Conservation (phyloP, 2,113 vertebrate species). For the Willisornis vidua region DNA sequence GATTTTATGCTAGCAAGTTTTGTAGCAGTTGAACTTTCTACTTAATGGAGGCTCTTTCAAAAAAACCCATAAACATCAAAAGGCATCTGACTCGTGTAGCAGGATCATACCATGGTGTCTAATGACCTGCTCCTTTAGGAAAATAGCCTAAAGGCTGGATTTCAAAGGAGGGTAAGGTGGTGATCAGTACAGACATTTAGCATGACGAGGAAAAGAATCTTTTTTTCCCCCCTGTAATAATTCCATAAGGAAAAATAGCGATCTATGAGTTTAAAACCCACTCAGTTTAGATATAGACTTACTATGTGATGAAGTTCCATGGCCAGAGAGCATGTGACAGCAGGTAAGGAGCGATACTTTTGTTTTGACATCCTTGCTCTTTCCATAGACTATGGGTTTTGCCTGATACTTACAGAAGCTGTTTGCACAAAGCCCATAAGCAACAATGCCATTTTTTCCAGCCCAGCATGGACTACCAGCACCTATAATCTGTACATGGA, state of each 20-base stretch:
- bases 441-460: neutral
- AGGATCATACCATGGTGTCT: neutral
- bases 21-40: neutral
- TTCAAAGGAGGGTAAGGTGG: neutral
- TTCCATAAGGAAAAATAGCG: neutral
- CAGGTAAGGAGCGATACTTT: neutral
- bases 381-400: neutral
- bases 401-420: neutral
- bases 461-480: neutral
- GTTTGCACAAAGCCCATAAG: neutral
- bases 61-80: neutral
- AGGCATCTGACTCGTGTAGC: neutral
- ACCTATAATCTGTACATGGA: neutral
- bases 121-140: neutral
- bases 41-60: neutral
- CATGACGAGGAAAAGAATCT: neutral
- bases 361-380: neutral
- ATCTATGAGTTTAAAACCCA: neutral
- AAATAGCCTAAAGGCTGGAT: neutral
- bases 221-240: accelerated
- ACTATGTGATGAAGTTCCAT: neutral
- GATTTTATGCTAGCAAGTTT: neutral
- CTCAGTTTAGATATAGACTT: neutral
- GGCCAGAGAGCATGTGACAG: neutral
- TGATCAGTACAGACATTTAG: neutral